Conservation (phyloP, 2,797 vertebrate species). For the Zalophus californianus region DNA sequence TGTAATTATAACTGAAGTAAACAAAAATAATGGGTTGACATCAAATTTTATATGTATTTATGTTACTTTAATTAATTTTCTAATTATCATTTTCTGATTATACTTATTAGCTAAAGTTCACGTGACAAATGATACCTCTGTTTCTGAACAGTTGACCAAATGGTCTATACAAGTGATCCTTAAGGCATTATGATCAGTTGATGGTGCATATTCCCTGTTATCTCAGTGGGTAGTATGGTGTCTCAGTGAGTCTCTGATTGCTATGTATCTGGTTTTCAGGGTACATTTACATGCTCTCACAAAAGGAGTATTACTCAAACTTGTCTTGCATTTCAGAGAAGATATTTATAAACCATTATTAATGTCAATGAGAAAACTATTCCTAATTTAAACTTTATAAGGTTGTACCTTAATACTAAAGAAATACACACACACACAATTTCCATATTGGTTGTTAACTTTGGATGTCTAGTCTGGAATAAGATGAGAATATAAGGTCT, state of each 20-base stretch:
- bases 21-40: not conserved
- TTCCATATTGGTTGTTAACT: not conserved
- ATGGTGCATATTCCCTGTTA: not conserved
- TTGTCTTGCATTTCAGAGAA: not conserved
- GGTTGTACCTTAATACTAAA: not conserved
- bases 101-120: slow-evolving; percentile 1
- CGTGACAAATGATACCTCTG: not conserved
- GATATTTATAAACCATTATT: not conserved
- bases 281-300: not conserved
- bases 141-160: not conserved
- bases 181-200: not conserved
- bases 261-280: not conserved
- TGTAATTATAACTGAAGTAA: slow-evolving; percentile 23
- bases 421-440: not conserved
- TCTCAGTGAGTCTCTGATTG: not conserved
- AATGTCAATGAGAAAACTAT: not conserved
- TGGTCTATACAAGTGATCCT: not conserved
- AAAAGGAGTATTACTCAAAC: not conserved
- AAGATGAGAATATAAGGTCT: not conserved
- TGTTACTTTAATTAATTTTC: slow-evolving; percentile 29
- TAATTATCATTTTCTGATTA: not conserved
- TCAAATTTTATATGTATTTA: not conserved
- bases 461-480: slow-evolving; percentile 14
- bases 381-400: not conserved
- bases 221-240: not conserved